Percentiles rank a stretch among this genome's conserved stretches.
Conservation (phyloP, 2,888 invertebrate genomes). For the Rutpela maculata region DNA sequence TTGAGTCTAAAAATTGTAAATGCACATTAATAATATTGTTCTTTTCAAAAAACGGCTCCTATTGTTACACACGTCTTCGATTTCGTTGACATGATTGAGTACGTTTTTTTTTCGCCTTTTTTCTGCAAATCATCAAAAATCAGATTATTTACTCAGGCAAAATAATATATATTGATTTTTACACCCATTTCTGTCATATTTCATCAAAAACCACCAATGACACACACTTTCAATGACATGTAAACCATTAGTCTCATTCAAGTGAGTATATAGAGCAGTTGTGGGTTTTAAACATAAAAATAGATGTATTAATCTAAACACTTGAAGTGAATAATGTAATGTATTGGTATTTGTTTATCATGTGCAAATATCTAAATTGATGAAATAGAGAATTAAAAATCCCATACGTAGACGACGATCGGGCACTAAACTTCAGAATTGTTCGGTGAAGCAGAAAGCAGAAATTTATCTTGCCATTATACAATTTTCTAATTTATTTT, state of each 20-base stretch:
- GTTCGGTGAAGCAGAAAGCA: too few relatives aligned
- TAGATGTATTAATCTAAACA: too few relatives aligned
- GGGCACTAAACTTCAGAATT: too few relatives aligned
- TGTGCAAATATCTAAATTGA: too few relatives aligned
- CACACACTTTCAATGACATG: constrained; percentile 9
- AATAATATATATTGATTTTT: not conserved
- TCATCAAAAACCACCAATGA: not conserved
- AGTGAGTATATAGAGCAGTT: not conserved
- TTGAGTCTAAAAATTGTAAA: too few relatives aligned
- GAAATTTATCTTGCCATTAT: too few relatives aligned
- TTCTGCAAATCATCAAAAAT: not conserved
- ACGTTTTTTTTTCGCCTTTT: not conserved
- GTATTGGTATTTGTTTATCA: too few relatives aligned
- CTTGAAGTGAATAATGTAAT: too few relatives aligned
- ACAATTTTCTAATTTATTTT: too few relatives aligned
- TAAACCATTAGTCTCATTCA: not conserved
- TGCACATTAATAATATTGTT: too few relatives aligned
- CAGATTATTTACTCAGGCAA: not conserved
- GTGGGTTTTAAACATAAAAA: not conserved
- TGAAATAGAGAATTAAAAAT: too few relatives aligned
- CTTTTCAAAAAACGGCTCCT: not conserved
- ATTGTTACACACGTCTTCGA: not conserved
- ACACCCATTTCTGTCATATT: not conserved
- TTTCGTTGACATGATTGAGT: not conserved
- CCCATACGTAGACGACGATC: too few relatives aligned